phyloP scores from a whole-genome alignment of 53 echinoderm and acorn worm genomes.

The Stichopus horrens region DNA sequence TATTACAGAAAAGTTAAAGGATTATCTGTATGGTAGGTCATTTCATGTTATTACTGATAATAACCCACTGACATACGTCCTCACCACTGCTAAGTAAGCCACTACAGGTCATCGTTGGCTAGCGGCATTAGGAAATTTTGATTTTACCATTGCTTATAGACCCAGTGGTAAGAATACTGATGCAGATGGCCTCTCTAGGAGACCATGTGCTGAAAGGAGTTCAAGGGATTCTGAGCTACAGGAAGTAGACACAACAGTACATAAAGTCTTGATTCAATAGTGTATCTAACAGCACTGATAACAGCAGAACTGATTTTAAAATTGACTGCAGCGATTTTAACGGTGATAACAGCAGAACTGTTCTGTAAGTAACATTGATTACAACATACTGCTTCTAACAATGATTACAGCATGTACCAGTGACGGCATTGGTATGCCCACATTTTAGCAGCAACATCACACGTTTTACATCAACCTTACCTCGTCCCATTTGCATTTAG shows the following conservation, averaged over 20 bases:
- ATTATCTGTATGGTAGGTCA: slow-evolving; percentile 28
- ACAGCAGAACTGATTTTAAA: too few species aligned
- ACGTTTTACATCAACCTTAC: too few species aligned
- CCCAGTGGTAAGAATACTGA: slow-evolving; percentile 6
- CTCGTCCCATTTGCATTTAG: too few species aligned
- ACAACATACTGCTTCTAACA: too few species aligned
- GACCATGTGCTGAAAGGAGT: neutral
- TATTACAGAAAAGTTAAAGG: slow-evolving; percentile 31
- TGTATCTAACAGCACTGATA: too few species aligned
- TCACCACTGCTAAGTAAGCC: slow-evolving; percentile 3
- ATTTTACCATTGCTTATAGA: slow-evolving; percentile 3
- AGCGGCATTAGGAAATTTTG: neutral
- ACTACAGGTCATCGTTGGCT: slow-evolving; percentile 20
- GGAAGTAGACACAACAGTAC: neutral
- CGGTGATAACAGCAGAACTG: too few species aligned
- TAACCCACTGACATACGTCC: slow-evolving; percentile 11
- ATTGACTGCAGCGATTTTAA: too few species aligned
- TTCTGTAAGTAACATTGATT: too few species aligned
- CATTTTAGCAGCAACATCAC: too few species aligned
- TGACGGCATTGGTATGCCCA: too few species aligned
- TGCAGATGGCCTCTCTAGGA: slow-evolving; percentile 35
- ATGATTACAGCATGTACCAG: too few species aligned
- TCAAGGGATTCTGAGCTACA: neutral
- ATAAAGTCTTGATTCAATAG: too few species aligned
- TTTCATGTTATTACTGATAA: slow-evolving; percentile 16